Evolutionary conservation across 2,797 vertebrate species (phyloP).

Genomic region (Ptychadena robeensis): DNA sequence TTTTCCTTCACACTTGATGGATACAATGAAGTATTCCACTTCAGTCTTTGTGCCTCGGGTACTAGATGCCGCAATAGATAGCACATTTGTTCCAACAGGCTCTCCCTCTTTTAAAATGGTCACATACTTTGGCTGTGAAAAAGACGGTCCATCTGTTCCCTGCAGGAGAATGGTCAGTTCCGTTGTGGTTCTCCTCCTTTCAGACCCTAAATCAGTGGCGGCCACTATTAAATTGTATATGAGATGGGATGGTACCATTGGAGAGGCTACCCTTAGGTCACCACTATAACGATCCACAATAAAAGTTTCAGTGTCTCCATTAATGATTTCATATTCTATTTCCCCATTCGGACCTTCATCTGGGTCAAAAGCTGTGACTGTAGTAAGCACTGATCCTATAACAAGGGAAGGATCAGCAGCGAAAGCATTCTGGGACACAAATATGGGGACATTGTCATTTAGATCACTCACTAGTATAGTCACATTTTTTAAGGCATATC

Average conservation of each 20-base stretch:
- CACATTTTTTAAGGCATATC: constrained; percentile 92
- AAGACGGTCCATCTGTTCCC: constrained; percentile 89
- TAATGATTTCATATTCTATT: constrained; percentile 93
- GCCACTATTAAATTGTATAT: constrained; percentile 91
- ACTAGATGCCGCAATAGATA: constrained; percentile 91
- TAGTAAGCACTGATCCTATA: constrained; percentile 91
- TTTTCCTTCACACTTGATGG: constrained; percentile 85
- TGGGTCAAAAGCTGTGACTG: constrained; percentile 89
- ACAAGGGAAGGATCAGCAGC: constrained; percentile 89
- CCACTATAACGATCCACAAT: constrained; percentile 96
- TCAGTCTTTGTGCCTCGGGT: constrained; percentile 81
- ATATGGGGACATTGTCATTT: constrained; percentile 92
- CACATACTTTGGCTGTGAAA: constrained; percentile 94
- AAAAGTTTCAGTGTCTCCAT: constrained; percentile 91
- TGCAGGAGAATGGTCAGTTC: constrained; percentile 92
- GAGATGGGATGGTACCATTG: constrained; percentile 86
- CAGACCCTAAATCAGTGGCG: constrained; percentile 89
- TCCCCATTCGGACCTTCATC: constrained; percentile 94
- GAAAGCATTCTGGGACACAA: constrained; percentile 91
- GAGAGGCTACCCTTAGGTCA: constrained; percentile 88
- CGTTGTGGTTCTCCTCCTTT: constrained; percentile 86
- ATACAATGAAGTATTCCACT: constrained; percentile 97
- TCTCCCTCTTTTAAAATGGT: constrained; percentile 95
- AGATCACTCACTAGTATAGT: constrained; percentile 93
- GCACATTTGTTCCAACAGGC: constrained; percentile 92